These are phyloP conservation scores for Trimorus sp. DNA, from an alignment of 2,888 invertebrate genomes.

Conservation along the genomic window DNA sequence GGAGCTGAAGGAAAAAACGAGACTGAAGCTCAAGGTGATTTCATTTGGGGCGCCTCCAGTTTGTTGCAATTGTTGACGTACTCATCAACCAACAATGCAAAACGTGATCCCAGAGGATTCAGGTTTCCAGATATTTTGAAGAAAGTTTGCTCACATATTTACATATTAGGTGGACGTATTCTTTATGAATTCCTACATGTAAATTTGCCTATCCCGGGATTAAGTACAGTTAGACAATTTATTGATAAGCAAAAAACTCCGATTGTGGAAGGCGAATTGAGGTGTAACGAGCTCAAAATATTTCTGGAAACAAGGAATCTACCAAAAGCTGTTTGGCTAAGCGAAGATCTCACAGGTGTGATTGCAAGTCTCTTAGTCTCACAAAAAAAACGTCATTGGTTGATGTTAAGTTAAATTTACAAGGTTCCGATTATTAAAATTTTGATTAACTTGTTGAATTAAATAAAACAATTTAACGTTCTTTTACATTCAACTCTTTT, in stretches of 20 bases:
- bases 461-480: no score
- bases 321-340: conserved; percentile 60
- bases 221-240: conserved; percentile 4
- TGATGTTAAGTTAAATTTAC: no score
- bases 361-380: no score
- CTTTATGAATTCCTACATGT: conserved; percentile 17
- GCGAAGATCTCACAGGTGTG: conserved; percentile 14
- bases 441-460: no score
- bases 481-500: no score
- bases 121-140: conserved; percentile 14
- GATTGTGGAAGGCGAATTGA: conserved; percentile 10
- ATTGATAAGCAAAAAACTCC: conserved; percentile 3
- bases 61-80: not conserved
- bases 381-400: no score
- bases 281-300: conserved; percentile 42
- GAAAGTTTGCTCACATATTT: conserved; percentile 4
- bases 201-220: conserved; percentile 20
- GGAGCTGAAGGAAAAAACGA: not conserved
- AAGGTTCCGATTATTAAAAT: no score
- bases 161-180: conserved; percentile 20
- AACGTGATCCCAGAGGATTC: not conserved
- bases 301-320: conserved; percentile 58
- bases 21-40: not conserved
- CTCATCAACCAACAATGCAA: not conserved
- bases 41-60: not conserved